These are phyloP conservation scores for Eumerus sabulonum DNA, from an alignment of 2,888 invertebrate genomes.

Conservation along the genomic window DNA sequence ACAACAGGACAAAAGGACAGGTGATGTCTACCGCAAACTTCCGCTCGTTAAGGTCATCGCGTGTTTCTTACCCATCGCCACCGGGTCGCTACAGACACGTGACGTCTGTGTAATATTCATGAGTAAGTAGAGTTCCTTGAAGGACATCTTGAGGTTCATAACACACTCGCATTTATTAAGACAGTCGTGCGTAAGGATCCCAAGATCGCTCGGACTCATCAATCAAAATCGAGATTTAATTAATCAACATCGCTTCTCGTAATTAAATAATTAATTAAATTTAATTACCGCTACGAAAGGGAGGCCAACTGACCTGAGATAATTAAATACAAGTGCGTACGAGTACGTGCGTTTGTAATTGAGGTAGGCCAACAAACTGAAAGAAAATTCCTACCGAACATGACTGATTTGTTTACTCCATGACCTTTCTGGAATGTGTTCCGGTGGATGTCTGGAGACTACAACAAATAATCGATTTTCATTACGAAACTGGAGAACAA, in stretches of 20 bases:
- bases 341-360: neutral
- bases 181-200: too few species aligned
- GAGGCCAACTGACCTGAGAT: conserved; percentile 36
- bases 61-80: too few species aligned
- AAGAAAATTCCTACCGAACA: conserved; percentile 17
- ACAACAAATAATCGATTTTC: conserved; percentile 45
- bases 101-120: too few species aligned
- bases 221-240: conserved; percentile 39
- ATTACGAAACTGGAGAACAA: conserved; percentile 10
- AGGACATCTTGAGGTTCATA: too few species aligned
- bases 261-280: conserved; percentile 39
- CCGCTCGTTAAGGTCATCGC: too few species aligned
- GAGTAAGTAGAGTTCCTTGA: too few species aligned
- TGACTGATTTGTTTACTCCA: neutral
- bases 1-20: too few species aligned
- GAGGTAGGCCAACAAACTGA: neutral
- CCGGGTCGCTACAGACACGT: too few species aligned
- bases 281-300: conserved; percentile 3
- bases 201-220: neutral
- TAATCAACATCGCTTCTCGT: conserved; percentile 18
- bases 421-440: conserved; percentile 9
- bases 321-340: conserved; percentile 12
- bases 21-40: too few species aligned
- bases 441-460: conserved; percentile 23
- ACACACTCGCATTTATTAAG: too few species aligned